Evolutionary conservation across 2,113 vertebrate genomes (phyloP).

Genomic region (Larimichthys crocea): DNA sequence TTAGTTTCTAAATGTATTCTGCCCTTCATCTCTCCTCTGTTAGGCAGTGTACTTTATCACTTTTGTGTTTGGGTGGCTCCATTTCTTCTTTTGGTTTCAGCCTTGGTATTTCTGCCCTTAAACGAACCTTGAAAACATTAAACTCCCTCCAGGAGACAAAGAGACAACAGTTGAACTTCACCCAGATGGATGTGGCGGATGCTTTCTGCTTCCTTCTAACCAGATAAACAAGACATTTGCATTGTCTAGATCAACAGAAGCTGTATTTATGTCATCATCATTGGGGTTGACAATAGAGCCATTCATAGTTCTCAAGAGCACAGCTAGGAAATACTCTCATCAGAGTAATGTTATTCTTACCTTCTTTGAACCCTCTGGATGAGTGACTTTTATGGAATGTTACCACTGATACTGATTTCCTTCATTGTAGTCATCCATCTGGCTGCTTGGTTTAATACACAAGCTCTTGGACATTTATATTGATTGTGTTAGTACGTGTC

Average conservation of each 20-base stretch:
- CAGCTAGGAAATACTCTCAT: conserved; percentile 23
- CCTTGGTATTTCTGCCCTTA: background rate
- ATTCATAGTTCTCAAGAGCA: conserved; percentile 11
- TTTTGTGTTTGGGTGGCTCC: background rate
- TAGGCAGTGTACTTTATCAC: background rate
- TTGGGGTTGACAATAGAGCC: conserved; percentile 33
- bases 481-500: background rate
- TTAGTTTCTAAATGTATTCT: background rate
- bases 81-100: background rate
- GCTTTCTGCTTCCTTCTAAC: conserved; percentile 46
- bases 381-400: conserved; percentile 20
- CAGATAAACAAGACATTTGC: conserved; percentile 35
- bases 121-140: conserved; percentile 22
- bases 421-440: conserved; percentile 5
- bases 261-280: conserved; percentile 49
- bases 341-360: conserved; percentile 27
- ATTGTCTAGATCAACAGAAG: conserved; percentile 34
- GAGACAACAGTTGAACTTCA: background rate
- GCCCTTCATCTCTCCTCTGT: background rate
- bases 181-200: conserved; percentile 32
- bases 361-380: conserved; percentile 21
- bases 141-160: conserved; percentile 22
- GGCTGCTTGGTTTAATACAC: background rate
- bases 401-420: conserved; percentile 17
- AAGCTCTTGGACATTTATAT: background rate